These are phyloP conservation scores for Melitaea athalia DNA, from an alignment of 2,888 invertebrate species.

Conservation along the genomic window DNA sequence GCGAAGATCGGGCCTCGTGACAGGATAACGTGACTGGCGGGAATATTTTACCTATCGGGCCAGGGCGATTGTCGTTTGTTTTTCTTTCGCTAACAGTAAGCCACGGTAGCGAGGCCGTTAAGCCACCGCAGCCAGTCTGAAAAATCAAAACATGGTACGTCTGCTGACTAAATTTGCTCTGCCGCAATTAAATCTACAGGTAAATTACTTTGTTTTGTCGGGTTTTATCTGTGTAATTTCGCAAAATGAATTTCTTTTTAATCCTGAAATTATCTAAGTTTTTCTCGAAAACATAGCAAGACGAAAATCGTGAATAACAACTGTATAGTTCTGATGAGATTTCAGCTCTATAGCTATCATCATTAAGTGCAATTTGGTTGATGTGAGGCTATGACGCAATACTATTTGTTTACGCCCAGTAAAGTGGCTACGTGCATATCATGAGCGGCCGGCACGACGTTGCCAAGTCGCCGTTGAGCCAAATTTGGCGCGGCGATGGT, in stretches of 20 bases:
- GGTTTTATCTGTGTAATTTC: slow-evolving; percentile 28
- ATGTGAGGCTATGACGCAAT: slow-evolving; percentile 65
- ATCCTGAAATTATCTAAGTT: slow-evolving; percentile 33
- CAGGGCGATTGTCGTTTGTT: slow-evolving; percentile 17
- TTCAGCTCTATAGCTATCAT: slow-evolving; percentile 44
- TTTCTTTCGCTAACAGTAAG: slow-evolving; percentile 21
- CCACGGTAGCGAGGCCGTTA: slow-evolving; percentile 22
- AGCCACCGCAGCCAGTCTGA: slow-evolving; percentile 2
- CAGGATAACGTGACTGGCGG: slow-evolving; percentile 59
- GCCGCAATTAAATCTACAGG: slow-evolving; percentile 9
- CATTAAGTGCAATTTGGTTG: slow-evolving; percentile 55
- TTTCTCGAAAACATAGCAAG: slow-evolving; percentile 53
- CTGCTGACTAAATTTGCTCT: not conserved
- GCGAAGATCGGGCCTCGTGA: slow-evolving; percentile 54
- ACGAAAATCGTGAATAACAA: slow-evolving; percentile 59
- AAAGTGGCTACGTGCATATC: slow-evolving; percentile 51
- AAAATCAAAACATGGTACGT: slow-evolving; percentile 13
- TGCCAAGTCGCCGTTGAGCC: slow-evolving; percentile 74
- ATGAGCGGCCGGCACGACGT: slow-evolving; percentile 50
- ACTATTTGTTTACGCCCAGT: slow-evolving; percentile 72
- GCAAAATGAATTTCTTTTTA: slow-evolving; percentile 38
- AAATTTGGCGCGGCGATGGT: slow-evolving; percentile 67
- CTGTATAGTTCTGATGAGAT: slow-evolving; percentile 49
- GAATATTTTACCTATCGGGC: slow-evolving; percentile 40
- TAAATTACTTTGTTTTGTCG: slow-evolving; percentile 16